These are phyloP conservation scores for Herpetotheres cachinnans DNA, from an alignment of 2,113 vertebrate species.

Conservation along the genomic window DNA sequence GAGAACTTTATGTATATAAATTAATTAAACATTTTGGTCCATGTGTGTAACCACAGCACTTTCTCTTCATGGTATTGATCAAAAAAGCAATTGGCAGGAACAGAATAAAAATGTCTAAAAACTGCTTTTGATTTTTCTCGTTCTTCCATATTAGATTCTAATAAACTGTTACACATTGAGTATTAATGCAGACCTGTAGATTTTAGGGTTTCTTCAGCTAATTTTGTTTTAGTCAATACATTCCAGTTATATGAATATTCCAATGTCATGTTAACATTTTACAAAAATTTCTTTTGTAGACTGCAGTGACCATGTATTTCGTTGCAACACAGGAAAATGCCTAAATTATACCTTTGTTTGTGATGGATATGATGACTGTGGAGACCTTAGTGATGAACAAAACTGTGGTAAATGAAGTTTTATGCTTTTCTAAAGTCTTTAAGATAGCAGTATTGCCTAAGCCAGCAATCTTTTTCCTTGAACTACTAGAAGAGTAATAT, in stretches of 20 bases:
- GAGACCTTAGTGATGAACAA: slow-evolving; percentile 92
- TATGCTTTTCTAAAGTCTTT: not conserved
- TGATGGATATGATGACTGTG: slow-evolving; percentile 95
- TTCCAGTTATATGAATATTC: not conserved
- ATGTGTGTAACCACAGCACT: not conserved
- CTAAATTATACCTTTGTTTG: slow-evolving; percentile 82
- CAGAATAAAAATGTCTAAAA: not conserved
- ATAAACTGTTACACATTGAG: not conserved
- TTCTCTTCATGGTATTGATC: not conserved
- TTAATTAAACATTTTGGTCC: not conserved
- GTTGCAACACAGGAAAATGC: slow-evolving; percentile 88
- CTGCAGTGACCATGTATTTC: slow-evolving; percentile 80
- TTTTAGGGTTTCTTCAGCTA: not conserved
- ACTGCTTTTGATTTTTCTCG: not conserved
- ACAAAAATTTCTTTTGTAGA: slow-evolving; percentile 69
- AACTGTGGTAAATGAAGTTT: slow-evolving; percentile 82
- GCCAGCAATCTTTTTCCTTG: not conserved
- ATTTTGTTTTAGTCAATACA: not conserved
- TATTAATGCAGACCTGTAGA: not conserved
- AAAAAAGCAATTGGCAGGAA: not conserved
- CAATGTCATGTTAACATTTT: not conserved
- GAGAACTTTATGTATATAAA: not conserved
- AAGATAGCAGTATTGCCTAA: not conserved
- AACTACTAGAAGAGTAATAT: not conserved
- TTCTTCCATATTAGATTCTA: not conserved